Evolutionary conservation across 2,797 vertebrate species (phyloP), one percentile per base, ranked within the genome.

Genomic region (Steatocranus sp.): DNA sequence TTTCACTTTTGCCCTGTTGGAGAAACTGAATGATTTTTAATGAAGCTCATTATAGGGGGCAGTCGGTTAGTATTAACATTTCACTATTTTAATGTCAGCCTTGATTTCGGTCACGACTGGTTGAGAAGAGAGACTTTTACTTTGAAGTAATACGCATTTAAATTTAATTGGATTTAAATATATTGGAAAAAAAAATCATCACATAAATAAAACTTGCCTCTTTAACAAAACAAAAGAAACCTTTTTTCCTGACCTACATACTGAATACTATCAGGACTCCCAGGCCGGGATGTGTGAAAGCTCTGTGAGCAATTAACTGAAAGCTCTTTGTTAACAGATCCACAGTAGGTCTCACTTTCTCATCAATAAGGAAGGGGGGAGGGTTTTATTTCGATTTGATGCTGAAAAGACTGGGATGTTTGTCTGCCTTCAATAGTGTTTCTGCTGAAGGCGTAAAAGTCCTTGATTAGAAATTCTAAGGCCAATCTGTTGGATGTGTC

Each of bases 241-340:
- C 84, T 78, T 89, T 91, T 91, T 91, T 91, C 53, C 86, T 92
- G 92, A 90, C 89, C 91, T 91, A 91, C 86, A 89, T 91, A 74
- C 81, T 90, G 90, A 93, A 91, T 91, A 75, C 86, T 91, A 90
- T 94, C 88, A 91, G 90, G 88, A 88, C 89, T 94, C 92, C 86
- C 90, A 90, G 84, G 90, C 88, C 27, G 68, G 87, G 66, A 92
- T 91, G 91, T 94, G 93, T 94, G 92, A 94, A 95, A 94, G 93
- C 92, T 92, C 90, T 91, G 89, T 90, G 86, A 92, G 93, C 93
- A 93, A 94, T 95, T 94, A 94, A 95, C 91, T 93, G 90, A 91
- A 86, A 87, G 92, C 86, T 95, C 95, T 96, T 95, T 96, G 94
- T 96, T 94, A 93, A 94, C 93, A 91, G 93, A 95, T 86, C 94